phyloP scores from a whole-genome alignment of 35 echinoderm and acorn worm genomes.

The Ophiothrix spiculata region DNA sequence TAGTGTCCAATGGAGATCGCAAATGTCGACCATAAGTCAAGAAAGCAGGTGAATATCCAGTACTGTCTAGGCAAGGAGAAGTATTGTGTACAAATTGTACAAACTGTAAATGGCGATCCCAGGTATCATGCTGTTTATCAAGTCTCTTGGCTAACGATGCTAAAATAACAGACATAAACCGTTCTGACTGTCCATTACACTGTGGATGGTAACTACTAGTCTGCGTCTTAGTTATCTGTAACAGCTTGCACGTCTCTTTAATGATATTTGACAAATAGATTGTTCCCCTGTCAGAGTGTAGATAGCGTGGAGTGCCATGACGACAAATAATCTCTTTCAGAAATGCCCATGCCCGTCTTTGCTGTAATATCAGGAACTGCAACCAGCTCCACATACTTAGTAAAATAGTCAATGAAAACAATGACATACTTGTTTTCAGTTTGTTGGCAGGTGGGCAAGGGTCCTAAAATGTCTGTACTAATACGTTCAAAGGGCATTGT shows the following conservation, averaged over 20 bases:
- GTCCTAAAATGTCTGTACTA: slow-evolving; percentile 50
- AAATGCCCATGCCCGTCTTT: slow-evolving; percentile 31
- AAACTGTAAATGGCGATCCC: slow-evolving; percentile 25
- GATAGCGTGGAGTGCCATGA: slow-evolving; percentile 33
- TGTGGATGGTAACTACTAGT: slow-evolving; percentile 59
- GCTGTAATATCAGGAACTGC: slow-evolving; percentile 22
- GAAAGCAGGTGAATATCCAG: slow-evolving; percentile 25
- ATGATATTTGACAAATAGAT: slow-evolving; percentile 54
- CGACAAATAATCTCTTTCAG: slow-evolving; percentile 45
- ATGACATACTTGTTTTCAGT: not conserved
- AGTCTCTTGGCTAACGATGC: slow-evolving; percentile 3
- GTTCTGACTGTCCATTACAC: slow-evolving; percentile 8
- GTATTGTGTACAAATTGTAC: slow-evolving; percentile 30
- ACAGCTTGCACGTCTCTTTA: slow-evolving; percentile 32
- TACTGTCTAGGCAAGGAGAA: slow-evolving; percentile 18
- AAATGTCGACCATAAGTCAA: slow-evolving; percentile 14
- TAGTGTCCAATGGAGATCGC: slow-evolving; percentile 1
- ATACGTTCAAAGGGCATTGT: slow-evolving; percentile 25
- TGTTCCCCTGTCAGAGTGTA: slow-evolving; percentile 44
- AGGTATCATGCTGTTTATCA: slow-evolving; percentile 14
- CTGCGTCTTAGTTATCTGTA: slow-evolving; percentile 38
- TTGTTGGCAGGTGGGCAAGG: slow-evolving; percentile 22
- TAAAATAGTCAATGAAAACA: not conserved
- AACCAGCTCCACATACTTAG: not conserved
- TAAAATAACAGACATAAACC: slow-evolving; percentile 22